Evolutionary conservation across 2,888 invertebrate species (phyloP).

Genomic region (Lepas anatifera): DNA sequence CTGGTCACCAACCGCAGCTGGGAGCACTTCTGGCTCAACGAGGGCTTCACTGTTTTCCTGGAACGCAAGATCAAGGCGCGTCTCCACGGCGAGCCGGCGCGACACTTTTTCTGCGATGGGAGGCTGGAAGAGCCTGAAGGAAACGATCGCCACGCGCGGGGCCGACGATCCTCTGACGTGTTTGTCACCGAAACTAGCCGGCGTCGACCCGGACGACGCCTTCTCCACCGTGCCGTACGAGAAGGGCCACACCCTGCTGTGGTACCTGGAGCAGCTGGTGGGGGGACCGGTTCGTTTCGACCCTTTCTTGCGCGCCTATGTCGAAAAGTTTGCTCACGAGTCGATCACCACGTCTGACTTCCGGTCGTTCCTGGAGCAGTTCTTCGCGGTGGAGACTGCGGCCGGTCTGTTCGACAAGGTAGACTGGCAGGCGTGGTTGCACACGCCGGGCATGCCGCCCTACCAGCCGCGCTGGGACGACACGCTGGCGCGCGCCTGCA

Average conservation of each 20-base stretch:
- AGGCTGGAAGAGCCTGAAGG: slow-evolving; percentile 59
- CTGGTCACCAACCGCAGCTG: slow-evolving; percentile 84
- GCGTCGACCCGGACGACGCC: slow-evolving; percentile 81
- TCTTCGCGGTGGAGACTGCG: slow-evolving; percentile 37
- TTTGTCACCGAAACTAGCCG: slow-evolving; percentile 62
- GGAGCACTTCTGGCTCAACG: slow-evolving; percentile 95
- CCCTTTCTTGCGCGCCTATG: slow-evolving; percentile 66
- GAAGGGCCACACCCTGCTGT: slow-evolving; percentile 78
- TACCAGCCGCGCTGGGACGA: slow-evolving; percentile 66
- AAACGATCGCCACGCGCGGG: slow-evolving; percentile 47
- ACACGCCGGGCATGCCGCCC: slow-evolving; percentile 75
- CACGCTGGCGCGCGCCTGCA: slow-evolving; percentile 49
- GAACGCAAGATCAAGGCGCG: slow-evolving; percentile 61
- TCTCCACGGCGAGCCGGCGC: slow-evolving; percentile 31
- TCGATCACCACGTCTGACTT: slow-evolving; percentile 74
- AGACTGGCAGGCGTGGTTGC: slow-evolving; percentile 77
- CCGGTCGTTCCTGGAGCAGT: slow-evolving; percentile 60
- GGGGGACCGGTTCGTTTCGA: slow-evolving; percentile 72
- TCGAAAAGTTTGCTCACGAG: slow-evolving; percentile 62
- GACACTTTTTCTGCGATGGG: slow-evolving; percentile 70
- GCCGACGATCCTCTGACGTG: slow-evolving; percentile 56
- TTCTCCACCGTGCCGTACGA: slow-evolving; percentile 85
- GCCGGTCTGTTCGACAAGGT: slow-evolving; percentile 33
- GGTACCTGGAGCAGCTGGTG: slow-evolving; percentile 66
- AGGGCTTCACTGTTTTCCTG: slow-evolving; percentile 85